Percentiles rank a stretch among this genome's conserved stretches.
Conservation (phyloP, 2,888 invertebrate species). For the Herminia tarsipennalis region DNA sequence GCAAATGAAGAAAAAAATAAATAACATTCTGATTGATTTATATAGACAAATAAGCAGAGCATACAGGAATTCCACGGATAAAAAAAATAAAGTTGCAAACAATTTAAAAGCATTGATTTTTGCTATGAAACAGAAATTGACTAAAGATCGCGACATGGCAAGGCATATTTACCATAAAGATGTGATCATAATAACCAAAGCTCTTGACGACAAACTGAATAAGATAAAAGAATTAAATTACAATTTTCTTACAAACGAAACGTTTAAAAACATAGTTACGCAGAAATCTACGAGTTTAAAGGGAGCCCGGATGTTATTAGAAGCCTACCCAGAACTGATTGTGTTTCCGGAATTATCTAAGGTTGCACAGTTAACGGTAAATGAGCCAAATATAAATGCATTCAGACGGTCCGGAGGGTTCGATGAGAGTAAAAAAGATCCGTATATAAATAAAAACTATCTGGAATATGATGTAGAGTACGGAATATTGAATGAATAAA, state of each 20-base stretch:
- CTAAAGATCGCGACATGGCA: not conserved
- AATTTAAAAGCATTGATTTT: not conserved
- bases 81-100: not conserved
- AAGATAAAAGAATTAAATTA: not conserved
- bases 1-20: constrained; percentile 4
- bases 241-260: not conserved
- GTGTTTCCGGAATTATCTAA: not conserved
- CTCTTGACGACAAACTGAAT: not conserved
- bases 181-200: not conserved
- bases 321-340: not conserved
- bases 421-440: too few relatives aligned
- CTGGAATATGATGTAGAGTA: too few relatives aligned
- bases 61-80: constrained; percentile 2
- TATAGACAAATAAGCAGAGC: constrained; percentile 8
- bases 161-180: not conserved
- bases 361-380: not conserved
- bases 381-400: not conserved
- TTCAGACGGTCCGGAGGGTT: too few relatives aligned
- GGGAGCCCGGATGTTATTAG: not conserved
- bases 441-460: too few relatives aligned
- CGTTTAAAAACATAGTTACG: constrained; percentile 6
- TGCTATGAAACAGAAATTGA: constrained; percentile 3
- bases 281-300: not conserved
- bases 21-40: not conserved
- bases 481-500: too few relatives aligned